Evolutionary conservation across 2,797 vertebrate genomes (phyloP).

Genomic region (Brotula barbata): DNA sequence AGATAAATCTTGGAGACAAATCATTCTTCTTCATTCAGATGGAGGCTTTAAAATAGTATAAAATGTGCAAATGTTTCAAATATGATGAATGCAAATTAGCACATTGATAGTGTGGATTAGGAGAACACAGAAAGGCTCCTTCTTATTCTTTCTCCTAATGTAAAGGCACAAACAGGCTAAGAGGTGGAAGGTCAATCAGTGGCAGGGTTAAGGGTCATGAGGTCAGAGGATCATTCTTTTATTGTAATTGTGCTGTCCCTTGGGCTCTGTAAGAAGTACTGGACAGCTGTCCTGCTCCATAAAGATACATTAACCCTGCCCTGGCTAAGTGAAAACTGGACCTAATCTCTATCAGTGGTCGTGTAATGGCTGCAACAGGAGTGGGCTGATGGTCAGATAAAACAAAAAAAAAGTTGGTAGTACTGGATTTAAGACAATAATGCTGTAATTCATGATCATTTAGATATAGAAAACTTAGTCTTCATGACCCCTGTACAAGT

Average conservation of each 20-base stretch:
- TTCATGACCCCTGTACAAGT: not conserved
- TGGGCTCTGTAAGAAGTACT: constrained; percentile 58
- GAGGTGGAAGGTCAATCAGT: constrained; percentile 63
- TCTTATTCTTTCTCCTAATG: constrained; percentile 13
- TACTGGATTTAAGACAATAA: not conserved
- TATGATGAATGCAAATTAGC: no score
- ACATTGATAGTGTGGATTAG: not conserved
- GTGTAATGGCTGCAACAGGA: constrained; percentile 19
- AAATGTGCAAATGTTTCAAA: no score
- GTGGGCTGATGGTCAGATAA: not conserved
- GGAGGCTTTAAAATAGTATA: no score
- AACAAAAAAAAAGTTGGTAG: no score
- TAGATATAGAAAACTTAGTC: not conserved
- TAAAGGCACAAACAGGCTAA: constrained; percentile 35
- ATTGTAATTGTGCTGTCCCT: constrained; percentile 63
- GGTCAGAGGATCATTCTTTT: constrained; percentile 64
- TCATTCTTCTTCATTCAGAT: no score
- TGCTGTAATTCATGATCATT: not conserved
- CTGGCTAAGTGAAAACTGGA: constrained; percentile 43
- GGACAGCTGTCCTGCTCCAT: constrained; percentile 66
- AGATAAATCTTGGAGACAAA: no score
- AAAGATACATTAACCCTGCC: constrained; percentile 60
- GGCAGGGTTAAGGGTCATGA: constrained; percentile 53
- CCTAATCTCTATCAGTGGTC: constrained; percentile 9
- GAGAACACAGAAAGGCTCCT: not conserved